Percentiles rank a stretch among this genome's conserved stretches.
Evolutionary conservation across 2,888 invertebrate genomes (phyloP).

Genomic region (Epinotia brunnichana): DNA sequence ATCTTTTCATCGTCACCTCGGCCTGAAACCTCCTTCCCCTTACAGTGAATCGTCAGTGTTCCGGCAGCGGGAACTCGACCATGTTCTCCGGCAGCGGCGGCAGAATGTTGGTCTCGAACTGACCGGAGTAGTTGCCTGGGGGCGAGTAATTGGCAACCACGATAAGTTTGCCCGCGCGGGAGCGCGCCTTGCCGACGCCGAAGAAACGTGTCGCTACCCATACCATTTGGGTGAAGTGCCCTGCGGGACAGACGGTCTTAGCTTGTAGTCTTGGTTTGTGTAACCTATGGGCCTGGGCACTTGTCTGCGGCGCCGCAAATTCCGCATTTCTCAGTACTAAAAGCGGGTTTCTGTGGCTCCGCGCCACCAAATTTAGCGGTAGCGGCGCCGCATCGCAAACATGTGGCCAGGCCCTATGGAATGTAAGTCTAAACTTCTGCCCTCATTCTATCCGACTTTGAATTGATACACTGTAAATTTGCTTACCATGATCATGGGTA

Average conservation of each 20-base stretch:
- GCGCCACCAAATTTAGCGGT: too few relatives aligned
- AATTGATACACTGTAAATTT: not conserved
- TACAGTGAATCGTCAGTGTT: slow-evolving; percentile 69
- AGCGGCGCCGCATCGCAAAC: too few relatives aligned
- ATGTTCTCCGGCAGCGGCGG: slow-evolving; percentile 87
- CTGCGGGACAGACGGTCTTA: slow-evolving; percentile 71
- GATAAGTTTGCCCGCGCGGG: slow-evolving; percentile 89
- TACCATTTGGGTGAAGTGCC: slow-evolving; percentile 94
- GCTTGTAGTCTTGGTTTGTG: not conserved
- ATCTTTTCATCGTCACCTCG: slow-evolving; percentile 6
- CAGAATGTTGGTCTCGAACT: slow-evolving; percentile 90
- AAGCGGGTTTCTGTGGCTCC: too few relatives aligned
- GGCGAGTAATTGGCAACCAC: slow-evolving; percentile 94
- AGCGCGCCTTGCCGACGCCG: slow-evolving; percentile 92
- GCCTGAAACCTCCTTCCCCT: slow-evolving; percentile 23
- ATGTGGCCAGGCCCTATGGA: too few relatives aligned
- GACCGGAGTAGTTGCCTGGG: slow-evolving; percentile 89
- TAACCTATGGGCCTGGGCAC: too few relatives aligned
- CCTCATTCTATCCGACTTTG: not conserved
- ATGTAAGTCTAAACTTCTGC: too few relatives aligned
- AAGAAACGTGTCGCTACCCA: slow-evolving; percentile 90
- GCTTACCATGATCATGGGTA: not conserved
- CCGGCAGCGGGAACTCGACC: slow-evolving; percentile 70
- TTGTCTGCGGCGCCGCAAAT: too few relatives aligned
- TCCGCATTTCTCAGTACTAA: too few relatives aligned